Evolutionary conservation across 2,113 vertebrate genomes (phyloP).

Genomic region (Rhinoderma darwinii): DNA sequence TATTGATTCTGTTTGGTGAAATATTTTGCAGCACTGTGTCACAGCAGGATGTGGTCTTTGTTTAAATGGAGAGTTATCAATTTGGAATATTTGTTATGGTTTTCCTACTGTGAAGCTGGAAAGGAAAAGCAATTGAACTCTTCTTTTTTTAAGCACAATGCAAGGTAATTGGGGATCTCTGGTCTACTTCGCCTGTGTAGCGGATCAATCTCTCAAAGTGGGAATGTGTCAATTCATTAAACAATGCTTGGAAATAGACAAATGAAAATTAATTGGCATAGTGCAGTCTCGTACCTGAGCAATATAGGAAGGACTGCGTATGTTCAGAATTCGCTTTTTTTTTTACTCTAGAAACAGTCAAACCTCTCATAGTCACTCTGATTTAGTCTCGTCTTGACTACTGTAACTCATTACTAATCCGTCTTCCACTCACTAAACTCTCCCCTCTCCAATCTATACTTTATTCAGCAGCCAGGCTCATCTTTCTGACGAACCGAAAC

Average conservation of each 20-base stretch:
- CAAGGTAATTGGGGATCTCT: constrained; percentile 23
- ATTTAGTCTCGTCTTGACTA: too few relatives aligned
- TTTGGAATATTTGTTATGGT: constrained; percentile 13
- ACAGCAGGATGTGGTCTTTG: constrained; percentile 17
- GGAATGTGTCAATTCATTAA: constrained; percentile 1
- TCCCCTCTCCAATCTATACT: too few relatives aligned
- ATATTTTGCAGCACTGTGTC: neutral
- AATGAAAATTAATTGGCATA: neutral
- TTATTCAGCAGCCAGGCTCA: too few relatives aligned
- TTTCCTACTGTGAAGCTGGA: constrained; percentile 4
- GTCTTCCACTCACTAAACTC: too few relatives aligned
- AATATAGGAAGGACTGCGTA: too few relatives aligned
- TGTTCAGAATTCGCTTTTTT: too few relatives aligned
- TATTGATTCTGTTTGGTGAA: neutral
- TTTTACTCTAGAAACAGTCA: too few relatives aligned
- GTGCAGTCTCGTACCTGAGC: neutral
- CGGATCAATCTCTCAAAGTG: neutral
- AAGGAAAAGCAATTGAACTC: constrained; percentile 18
- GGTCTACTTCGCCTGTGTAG: neutral
- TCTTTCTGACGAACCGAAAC: too few relatives aligned
- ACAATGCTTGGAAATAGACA: neutral
- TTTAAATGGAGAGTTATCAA: constrained; percentile 27
- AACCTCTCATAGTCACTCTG: too few relatives aligned
- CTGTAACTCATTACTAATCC: too few relatives aligned
- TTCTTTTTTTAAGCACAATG: neutral